These are phyloP conservation scores for Synanthedon vespiformis DNA, from an alignment of 2,888 invertebrate species.

Conservation along the genomic window DNA sequence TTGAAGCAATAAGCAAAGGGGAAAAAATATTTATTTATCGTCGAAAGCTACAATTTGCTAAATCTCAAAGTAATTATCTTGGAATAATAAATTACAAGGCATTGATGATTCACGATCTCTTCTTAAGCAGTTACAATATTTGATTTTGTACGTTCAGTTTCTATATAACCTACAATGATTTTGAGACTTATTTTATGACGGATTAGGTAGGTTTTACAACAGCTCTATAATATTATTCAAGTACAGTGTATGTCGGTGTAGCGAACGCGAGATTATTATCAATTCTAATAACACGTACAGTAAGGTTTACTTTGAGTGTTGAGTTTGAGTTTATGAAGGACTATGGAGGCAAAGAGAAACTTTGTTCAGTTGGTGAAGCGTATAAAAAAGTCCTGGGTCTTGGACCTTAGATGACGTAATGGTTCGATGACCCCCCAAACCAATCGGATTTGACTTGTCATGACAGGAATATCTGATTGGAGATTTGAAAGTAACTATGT, in stretches of 20 bases:
- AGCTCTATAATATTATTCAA: background rate
- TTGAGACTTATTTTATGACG: background rate
- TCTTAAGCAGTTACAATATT: background rate
- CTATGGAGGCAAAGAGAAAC: slow-evolving; percentile 11
- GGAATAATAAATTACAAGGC: background rate
- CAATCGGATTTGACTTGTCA: slow-evolving; percentile 33
- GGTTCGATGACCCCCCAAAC: slow-evolving; percentile 34
- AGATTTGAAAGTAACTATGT: no score
- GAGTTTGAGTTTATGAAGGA: no score
- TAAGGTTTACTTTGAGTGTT: no score
- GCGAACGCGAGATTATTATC: no score
- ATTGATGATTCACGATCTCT: background rate
- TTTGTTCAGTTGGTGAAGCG: slow-evolving; percentile 16
- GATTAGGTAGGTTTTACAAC: background rate
- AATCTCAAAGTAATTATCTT: background rate
- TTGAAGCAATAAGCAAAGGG: no score
- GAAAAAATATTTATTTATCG: background rate
- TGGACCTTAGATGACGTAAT: slow-evolving; percentile 51
- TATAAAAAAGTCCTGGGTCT: slow-evolving; percentile 17
- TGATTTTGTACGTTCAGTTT: background rate
- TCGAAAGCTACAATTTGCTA: background rate
- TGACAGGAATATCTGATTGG: slow-evolving; percentile 27
- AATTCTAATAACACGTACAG: no score
- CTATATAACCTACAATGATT: no score
- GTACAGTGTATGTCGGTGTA: background rate